These are phyloP conservation scores for Perca flavescens DNA, from an alignment of 2,113 vertebrate species.

Conservation along the genomic window DNA sequence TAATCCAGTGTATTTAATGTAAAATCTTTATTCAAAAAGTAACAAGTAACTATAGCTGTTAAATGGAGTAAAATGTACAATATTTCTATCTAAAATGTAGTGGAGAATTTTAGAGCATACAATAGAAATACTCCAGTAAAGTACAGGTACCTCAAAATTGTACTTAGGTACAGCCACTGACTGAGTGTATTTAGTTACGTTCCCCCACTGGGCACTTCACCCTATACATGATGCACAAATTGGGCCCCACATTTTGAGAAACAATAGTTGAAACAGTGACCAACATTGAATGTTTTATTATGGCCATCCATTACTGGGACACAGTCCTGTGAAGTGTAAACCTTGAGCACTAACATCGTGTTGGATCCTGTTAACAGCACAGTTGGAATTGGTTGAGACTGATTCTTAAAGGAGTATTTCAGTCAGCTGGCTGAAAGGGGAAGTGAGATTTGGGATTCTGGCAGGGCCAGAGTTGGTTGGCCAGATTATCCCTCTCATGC, in stretches of 20 bases:
- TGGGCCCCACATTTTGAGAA: not conserved
- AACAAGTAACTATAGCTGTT: not conserved
- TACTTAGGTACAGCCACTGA: not conserved
- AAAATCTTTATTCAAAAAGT: not conserved
- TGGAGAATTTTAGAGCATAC: not conserved
- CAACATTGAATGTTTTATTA: not conserved
- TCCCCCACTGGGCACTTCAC: not conserved
- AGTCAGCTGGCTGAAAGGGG: slow-evolving; percentile 84
- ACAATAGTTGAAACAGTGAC: not conserved
- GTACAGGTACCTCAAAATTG: not conserved
- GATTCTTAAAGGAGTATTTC: slow-evolving; percentile 63
- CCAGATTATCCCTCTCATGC: slow-evolving; percentile 95
- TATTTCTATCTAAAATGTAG: not conserved
- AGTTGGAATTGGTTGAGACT: slow-evolving; percentile 33
- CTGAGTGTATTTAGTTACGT: not conserved
- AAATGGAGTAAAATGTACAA: not conserved
- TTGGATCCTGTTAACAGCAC: slow-evolving; percentile 35
- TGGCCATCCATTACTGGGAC: slow-evolving; percentile 11
- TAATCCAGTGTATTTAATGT: not conserved
- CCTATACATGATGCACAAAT: not conserved
- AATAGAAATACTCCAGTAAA: not conserved
- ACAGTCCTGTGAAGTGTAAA: not conserved
- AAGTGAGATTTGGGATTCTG: slow-evolving; percentile 95
- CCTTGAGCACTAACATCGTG: not conserved
- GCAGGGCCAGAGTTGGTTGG: slow-evolving; percentile 88